Base-by-base conservation (phyloP, 1,140 invertebrate genomes). In the Lasaia peninsularis region DNA sequence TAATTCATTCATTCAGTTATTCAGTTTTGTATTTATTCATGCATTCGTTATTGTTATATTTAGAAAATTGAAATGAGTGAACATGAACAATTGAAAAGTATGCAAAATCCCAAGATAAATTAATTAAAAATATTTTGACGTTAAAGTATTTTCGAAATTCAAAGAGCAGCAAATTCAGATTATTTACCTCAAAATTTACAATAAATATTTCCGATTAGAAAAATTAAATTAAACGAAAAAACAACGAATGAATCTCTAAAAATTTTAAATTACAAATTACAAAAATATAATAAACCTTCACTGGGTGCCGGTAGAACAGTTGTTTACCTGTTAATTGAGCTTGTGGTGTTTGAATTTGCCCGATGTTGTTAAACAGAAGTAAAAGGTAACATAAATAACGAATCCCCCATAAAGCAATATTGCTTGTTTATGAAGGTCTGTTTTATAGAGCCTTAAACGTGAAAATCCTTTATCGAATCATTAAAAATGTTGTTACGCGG, bases 401-500 rank as follows among this genome's bases (percentile, higher is more conserved):
- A 63, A 62, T 58, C 35, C 62, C 64, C 61, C 69, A 73, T 78
- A 80, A 77, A 78, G 56, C 32, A 56, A 56, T 56, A 56, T 56
- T 56, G 37, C 73, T 80, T 78, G 72, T 78, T 80, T 78, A 80
- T 77, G 69, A 71, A 75, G 75, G 77, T 67, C 72, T 73, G 63
- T 71, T 75, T 79, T 80, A 78, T 76, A 68, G 59, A 58, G 37
- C 64, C 66, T 66, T 67, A 66, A 73, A 67, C 59, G 66, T 73
- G 62, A 63, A 65, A 68, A 65, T 60, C 63, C 67, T 75, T 75
- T 78, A 74, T 78, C 60, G 64, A 67, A 58, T 61, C 63, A 69
- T 69, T 68, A 72, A 75, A 70, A 73, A 69, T 58, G 51, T 58
- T 52, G 73, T 73, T 77, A 72, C 65, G 61, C 62, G 58, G 67